Conservation (phyloP, 1,140 invertebrate genomes). For the Aphis craccivora region DNA sequence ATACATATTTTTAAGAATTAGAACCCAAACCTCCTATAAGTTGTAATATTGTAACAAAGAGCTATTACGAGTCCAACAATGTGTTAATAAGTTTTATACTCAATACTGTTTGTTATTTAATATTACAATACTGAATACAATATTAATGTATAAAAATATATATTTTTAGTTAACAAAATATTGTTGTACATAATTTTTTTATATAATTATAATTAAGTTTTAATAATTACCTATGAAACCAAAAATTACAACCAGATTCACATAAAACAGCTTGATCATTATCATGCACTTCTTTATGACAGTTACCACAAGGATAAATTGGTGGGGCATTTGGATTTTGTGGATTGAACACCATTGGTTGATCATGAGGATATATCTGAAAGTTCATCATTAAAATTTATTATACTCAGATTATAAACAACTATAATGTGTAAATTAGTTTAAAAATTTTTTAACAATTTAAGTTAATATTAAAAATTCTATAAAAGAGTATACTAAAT, state of each 20-base stretch:
- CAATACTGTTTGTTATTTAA: background rate
- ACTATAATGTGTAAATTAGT: background rate
- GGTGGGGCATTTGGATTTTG: constrained; percentile 98
- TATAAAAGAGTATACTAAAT: no score
- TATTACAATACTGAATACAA: background rate
- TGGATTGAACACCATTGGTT: constrained; percentile 97
- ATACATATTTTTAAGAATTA: no score
- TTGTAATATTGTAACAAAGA: background rate
- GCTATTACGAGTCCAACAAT: background rate
- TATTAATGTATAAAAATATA: background rate
- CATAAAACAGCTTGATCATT: constrained; percentile 98
- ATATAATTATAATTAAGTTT: background rate
- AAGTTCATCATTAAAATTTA: constrained; percentile 58
- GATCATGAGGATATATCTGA: constrained; percentile 88
- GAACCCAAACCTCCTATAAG: no score
- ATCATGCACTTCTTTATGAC: constrained; percentile 98
- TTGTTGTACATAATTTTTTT: background rate
- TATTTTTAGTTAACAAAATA: background rate
- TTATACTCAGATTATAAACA: background rate
- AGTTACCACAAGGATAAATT: constrained; percentile 95
- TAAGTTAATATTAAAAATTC: background rate
- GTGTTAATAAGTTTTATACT: background rate
- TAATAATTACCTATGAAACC: constrained; percentile 86
- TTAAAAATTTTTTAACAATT: no score
- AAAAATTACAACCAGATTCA: constrained; percentile 98